Conservation (phyloP, 2,888 invertebrate species). For the Ectobius pallidus region DNA sequence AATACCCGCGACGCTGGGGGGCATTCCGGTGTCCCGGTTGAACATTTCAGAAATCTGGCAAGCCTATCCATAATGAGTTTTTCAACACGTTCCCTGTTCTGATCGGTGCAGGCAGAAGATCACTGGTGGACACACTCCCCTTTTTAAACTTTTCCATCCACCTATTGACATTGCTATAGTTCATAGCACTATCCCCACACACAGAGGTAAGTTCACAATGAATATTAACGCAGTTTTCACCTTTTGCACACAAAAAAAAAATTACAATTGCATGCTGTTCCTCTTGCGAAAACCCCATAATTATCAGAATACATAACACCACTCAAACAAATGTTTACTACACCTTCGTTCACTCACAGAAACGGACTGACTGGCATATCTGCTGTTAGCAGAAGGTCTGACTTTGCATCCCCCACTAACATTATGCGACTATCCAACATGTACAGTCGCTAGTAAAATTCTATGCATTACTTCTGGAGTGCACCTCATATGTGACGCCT, state of each 20-base stretch:
- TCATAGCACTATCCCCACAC: conserved; percentile 11
- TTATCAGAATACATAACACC: not conserved
- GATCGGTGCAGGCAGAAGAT: conserved; percentile 2
- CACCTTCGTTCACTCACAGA: conserved; percentile 5
- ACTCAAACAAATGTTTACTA: conserved; percentile 6
- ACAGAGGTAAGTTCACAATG: conserved; percentile 5
- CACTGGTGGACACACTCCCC: conserved; percentile 12
- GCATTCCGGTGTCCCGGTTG: too few relatives aligned
- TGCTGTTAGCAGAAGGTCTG: too few relatives aligned
- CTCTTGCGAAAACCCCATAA: not conserved
- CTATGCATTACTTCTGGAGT: not conserved
- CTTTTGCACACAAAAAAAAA: not conserved
- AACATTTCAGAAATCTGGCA: too few relatives aligned
- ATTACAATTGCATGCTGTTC: not conserved
- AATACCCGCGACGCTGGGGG: too few relatives aligned
- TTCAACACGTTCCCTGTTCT: conserved; percentile 15
- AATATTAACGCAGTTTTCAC: conserved; percentile 11
- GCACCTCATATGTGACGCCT: too few relatives aligned
- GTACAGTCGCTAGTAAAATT: not conserved
- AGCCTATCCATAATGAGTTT: conserved; percentile 17
- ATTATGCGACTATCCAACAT: not conserved
- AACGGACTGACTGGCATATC: conserved; percentile 11
- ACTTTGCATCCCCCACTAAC: too few relatives aligned
- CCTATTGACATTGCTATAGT: conserved; percentile 12
- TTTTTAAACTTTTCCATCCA: conserved; percentile 13